Percentiles rank a stretch among this genome's conserved stretches.
phyloP scores from a whole-genome alignment of 2,888 invertebrate genomes.

The Limenitis camilla region DNA sequence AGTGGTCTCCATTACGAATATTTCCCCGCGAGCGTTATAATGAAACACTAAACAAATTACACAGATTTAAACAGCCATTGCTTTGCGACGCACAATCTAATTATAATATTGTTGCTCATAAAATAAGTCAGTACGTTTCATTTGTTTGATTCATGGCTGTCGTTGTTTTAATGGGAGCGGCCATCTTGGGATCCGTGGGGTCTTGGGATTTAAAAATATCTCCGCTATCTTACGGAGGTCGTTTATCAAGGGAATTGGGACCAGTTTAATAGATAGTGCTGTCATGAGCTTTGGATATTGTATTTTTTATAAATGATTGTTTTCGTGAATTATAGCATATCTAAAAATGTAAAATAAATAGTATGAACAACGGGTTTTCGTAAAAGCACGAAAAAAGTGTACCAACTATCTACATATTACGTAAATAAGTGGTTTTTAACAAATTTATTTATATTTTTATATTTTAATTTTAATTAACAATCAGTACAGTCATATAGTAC shows the following conservation, averaged over 20 bases:
- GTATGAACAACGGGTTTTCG: background rate
- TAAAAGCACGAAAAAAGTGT: too few species aligned
- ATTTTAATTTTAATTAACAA: too few species aligned
- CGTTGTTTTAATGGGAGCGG: slow-evolving; percentile 48
- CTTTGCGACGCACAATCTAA: background rate
- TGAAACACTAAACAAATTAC: background rate
- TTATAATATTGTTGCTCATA: slow-evolving; percentile 30
- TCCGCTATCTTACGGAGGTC: slow-evolving; percentile 43
- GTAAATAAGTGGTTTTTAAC: too few species aligned
- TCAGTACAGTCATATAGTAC: too few species aligned
- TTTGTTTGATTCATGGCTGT: slow-evolving; percentile 52
- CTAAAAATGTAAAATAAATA: background rate
- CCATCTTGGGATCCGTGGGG: slow-evolving; percentile 35
- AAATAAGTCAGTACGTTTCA: slow-evolving; percentile 47
- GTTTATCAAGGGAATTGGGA: slow-evolving; percentile 51
- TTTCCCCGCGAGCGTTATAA: background rate
- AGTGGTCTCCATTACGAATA: background rate
- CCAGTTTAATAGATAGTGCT: slow-evolving; percentile 42
- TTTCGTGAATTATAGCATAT: background rate
- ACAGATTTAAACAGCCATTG: background rate
- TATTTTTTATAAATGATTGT: slow-evolving; percentile 18
- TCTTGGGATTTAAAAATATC: slow-evolving; percentile 40
- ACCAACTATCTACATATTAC: too few species aligned
- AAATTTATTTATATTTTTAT: too few species aligned
- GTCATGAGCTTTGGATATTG: slow-evolving; percentile 28